phyloP scores from a whole-genome alignment of 2,888 invertebrate genomes.

The Eurytoma californica region DNA sequence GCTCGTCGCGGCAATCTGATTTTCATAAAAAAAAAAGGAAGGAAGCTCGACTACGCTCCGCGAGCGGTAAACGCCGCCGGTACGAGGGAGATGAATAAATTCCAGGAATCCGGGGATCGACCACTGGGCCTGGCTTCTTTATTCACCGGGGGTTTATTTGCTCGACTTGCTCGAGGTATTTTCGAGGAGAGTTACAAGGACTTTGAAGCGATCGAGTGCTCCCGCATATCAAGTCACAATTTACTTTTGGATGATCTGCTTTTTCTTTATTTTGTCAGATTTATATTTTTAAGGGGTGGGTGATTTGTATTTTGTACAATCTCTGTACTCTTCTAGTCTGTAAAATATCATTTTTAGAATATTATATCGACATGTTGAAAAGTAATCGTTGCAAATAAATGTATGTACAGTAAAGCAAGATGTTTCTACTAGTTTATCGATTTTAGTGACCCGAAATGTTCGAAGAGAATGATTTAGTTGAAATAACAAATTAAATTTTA shows the following conservation, averaged over 20 bases:
- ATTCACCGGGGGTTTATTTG: constrained; percentile 45
- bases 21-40: constrained; percentile 48
- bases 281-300: too few relatives aligned
- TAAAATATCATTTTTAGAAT: too few relatives aligned
- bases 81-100: constrained; percentile 39
- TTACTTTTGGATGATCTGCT: background rate
- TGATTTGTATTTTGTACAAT: too few relatives aligned
- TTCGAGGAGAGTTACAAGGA: background rate
- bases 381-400: too few relatives aligned
- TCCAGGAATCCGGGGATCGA: constrained; percentile 40
- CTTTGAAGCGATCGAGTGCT: background rate
- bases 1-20: constrained; percentile 50
- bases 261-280: too few relatives aligned
- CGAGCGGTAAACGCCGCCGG: constrained; percentile 7
- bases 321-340: too few relatives aligned
- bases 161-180: background rate
- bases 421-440: too few relatives aligned
- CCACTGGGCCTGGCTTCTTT: background rate
- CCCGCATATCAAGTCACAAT: background rate
- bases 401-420: too few relatives aligned
- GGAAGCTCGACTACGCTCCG: background rate
- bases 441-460: too few relatives aligned
- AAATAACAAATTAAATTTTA: too few relatives aligned
- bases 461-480: too few relatives aligned
- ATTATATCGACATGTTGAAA: too few relatives aligned